Evolutionary conservation across 1,140 invertebrate species (phyloP).

Genomic region (Drosophila rhopaloa): DNA sequence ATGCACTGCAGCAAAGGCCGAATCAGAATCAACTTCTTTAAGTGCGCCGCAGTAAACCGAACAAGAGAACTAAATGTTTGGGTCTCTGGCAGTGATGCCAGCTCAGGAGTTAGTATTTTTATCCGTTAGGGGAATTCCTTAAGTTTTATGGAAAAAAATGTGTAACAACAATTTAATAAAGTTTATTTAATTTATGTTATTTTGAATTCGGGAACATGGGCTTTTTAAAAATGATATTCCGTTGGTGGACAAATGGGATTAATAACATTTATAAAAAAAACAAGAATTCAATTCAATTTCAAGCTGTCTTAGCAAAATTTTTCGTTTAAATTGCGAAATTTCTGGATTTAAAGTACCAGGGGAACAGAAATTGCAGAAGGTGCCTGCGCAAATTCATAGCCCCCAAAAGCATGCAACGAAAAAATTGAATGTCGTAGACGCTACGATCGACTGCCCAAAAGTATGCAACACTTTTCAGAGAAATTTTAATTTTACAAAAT

Average conservation of each 20-base stretch:
- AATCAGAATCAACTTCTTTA: background rate
- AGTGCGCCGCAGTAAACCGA: slow-evolving; percentile 13
- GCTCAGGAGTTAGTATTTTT: background rate
- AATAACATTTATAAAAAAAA: background rate
- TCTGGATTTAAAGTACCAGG: background rate
- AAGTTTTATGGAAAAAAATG: background rate
- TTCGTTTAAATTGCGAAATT: background rate
- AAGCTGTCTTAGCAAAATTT: no score
- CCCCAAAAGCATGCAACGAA: no score
- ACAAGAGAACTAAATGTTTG: slow-evolving; percentile 21
- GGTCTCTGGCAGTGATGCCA: slow-evolving; percentile 14
- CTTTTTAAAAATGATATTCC: no score
- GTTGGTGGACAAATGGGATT: no score
- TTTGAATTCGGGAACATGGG: no score
- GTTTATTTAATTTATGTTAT: no score
- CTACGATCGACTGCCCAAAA: no score
- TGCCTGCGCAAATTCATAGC: no score
- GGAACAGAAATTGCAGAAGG: background rate
- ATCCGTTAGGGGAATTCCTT: background rate
- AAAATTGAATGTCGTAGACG: no score
- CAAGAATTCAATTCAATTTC: background rate
- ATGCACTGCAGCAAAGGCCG: slow-evolving; percentile 10
- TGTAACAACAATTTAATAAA: no score
- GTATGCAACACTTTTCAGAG: no score
- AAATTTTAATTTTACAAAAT: no score